These are phyloP conservation scores for Probaryconus sp. DNA, from an alignment of 1,140 invertebrate species.

Conservation along the genomic window DNA sequence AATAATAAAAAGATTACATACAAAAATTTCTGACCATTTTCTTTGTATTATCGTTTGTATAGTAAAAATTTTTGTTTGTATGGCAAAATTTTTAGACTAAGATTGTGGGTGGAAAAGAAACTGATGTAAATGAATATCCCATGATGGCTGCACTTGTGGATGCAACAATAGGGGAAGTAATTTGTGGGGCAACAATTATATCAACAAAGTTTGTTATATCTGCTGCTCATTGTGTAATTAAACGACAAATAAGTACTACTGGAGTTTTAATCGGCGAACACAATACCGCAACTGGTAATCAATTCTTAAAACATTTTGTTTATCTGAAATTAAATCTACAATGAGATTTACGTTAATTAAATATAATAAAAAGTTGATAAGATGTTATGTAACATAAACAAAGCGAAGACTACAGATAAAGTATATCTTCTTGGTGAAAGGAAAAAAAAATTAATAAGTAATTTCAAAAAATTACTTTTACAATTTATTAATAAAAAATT, in stretches of 20 bases:
- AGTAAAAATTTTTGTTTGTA: no score
- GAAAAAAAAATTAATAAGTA: no score
- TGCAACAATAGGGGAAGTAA: conserved; percentile 64
- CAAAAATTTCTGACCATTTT: conserved; percentile 3
- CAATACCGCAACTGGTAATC: conserved; percentile 25
- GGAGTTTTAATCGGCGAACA: conserved; percentile 77
- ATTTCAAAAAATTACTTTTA: no score
- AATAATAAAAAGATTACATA: neutral
- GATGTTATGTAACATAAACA: no score
- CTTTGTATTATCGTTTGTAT: no score
- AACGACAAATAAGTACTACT: conserved; percentile 42
- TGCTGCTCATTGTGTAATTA: conserved; percentile 83
- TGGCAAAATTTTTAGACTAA: conserved; percentile 78
- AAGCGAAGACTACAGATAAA: no score
- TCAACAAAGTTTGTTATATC: conserved; percentile 81
- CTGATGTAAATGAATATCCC: conserved; percentile 82
- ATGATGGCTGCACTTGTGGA: conserved; percentile 82
- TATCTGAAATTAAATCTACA: no score
- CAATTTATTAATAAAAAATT: no score
- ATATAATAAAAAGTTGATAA: no score
- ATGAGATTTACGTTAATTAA: no score
- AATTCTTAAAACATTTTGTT: no score
- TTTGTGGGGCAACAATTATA: conserved; percentile 84
- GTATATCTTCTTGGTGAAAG: no score
- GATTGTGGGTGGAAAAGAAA: conserved; percentile 81